Conservation (phyloP, 2,888 invertebrate genomes). For the Toxonevra muliebris region DNA sequence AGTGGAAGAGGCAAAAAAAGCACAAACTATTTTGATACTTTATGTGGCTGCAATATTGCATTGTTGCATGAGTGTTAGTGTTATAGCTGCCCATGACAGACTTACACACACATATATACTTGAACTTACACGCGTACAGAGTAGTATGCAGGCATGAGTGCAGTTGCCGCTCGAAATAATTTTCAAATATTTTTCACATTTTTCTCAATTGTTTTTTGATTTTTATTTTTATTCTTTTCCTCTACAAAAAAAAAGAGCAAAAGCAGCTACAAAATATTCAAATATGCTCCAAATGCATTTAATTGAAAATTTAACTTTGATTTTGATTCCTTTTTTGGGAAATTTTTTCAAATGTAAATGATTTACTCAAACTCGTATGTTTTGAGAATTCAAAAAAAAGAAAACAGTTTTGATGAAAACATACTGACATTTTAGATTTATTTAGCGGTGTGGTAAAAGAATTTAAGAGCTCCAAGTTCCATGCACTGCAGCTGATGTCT, state of each 20-base stretch:
- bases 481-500: conserved; percentile 12
- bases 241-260: conserved; percentile 7
- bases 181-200: conserved; percentile 41
- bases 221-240: conserved; percentile 9
- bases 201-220: conserved; percentile 2
- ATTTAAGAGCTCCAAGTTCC: background rate
- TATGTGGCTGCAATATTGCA: background rate
- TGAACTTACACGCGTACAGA: conserved; percentile 4
- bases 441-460: too few species aligned
- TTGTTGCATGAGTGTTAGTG: conserved; percentile 16
- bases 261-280: conserved; percentile 9
- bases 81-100: conserved; percentile 29
- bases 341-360: conserved; percentile 28
- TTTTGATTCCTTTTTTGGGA: conserved; percentile 24
- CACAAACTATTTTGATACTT: background rate
- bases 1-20: background rate
- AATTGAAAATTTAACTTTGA: conserved; percentile 41
- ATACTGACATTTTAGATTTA: too few species aligned
- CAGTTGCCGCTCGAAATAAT: conserved; percentile 43
- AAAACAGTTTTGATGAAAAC: background rate
- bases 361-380: conserved; percentile 17
- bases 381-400: background rate
- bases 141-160: conserved; percentile 16
- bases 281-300: conserved; percentile 32
- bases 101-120: conserved; percentile 31